Conservation (phyloP, 2,113 vertebrate species). For the Aplodontia rufa region DNA sequence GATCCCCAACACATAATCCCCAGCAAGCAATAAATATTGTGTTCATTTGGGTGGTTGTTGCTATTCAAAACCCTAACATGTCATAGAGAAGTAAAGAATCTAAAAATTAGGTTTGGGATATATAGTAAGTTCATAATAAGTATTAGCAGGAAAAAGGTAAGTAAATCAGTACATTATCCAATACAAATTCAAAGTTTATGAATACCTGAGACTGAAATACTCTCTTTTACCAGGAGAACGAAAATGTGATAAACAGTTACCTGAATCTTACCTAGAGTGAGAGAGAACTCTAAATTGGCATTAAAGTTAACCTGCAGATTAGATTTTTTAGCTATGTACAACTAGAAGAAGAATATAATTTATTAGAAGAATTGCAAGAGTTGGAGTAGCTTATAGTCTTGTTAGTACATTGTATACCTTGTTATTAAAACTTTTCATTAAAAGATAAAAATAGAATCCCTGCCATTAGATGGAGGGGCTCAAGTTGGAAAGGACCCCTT, state of each 20-base stretch:
- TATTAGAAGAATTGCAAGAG: neutral
- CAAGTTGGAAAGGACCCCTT: neutral
- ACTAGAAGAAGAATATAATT: conserved; percentile 53
- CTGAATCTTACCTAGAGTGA: neutral
- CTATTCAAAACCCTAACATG: neutral
- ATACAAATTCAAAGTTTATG: conserved; percentile 19
- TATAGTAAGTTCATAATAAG: neutral
- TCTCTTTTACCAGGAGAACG: conserved; percentile 25
- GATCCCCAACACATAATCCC: neutral
- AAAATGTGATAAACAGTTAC: neutral
- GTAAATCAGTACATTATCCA: neutral
- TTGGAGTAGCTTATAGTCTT: neutral
- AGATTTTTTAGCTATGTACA: conserved; percentile 13
- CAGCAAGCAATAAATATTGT: neutral
- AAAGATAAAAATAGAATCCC: conserved; percentile 30
- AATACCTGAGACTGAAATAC: neutral
- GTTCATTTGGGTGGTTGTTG: neutral
- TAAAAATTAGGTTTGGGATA: neutral
- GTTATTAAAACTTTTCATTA: neutral
- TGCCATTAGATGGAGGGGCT: neutral
- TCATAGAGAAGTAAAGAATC: neutral
- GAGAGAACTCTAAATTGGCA: neutral
- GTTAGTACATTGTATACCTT: neutral
- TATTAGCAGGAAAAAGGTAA: neutral
- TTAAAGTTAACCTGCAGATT: conserved; percentile 7